A percentile compares a stretch with the other conserved stretches of the same genome.
phyloP scores from a whole-genome alignment of 2,113 vertebrate genomes.

The Gnathochromis pfefferi region DNA sequence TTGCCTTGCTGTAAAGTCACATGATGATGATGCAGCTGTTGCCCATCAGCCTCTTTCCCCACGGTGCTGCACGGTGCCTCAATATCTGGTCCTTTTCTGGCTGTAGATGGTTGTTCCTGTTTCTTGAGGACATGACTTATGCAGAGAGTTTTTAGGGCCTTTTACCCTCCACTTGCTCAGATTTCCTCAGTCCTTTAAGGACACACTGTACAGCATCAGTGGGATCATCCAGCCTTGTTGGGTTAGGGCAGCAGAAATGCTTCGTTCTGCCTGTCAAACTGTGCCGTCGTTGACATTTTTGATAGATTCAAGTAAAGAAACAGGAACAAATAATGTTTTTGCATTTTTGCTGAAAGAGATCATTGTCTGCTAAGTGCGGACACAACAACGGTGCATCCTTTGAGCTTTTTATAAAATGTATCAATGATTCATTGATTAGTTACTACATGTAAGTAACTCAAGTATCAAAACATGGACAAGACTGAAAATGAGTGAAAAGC shows the following conservation, averaged over 20 bases:
- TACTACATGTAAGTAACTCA: not conserved
- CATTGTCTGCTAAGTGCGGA: not conserved
- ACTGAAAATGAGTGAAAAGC: not conserved
- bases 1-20: not conserved
- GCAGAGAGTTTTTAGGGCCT: not conserved
- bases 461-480: not conserved
- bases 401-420: not conserved
- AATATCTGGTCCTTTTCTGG: not conserved
- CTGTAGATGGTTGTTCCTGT: not conserved
- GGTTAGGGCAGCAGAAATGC: not conserved
- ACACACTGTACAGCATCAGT: not conserved
- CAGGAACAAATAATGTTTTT: not conserved
- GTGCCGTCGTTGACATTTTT: not conserved
- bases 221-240: fast-evolving
- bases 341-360: not conserved
- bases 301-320: not conserved
- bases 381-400: not conserved
- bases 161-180: not conserved
- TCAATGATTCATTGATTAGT: not conserved
- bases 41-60: not conserved
- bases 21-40: not conserved
- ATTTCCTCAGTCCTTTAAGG: not conserved
- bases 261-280: not conserved
- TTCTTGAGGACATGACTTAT: not conserved
- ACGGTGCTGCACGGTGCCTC: fast-evolving